Conservation (phyloP, 2,888 invertebrate genomes). For the Caenorhabditis sp. region DNA sequence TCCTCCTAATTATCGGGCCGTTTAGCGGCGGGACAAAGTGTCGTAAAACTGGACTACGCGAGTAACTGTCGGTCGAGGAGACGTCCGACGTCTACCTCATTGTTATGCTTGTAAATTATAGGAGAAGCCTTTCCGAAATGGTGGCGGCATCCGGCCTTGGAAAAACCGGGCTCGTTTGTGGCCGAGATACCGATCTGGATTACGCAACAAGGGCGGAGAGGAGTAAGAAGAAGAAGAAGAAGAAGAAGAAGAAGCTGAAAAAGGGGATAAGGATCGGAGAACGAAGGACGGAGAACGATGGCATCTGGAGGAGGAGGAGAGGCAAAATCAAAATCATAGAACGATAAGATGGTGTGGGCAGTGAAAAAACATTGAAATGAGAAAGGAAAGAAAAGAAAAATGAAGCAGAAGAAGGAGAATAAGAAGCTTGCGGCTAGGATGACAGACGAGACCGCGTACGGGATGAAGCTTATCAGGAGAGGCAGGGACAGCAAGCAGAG, state of each 20-base stretch:
- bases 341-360: not conserved
- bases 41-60: slow-evolving; percentile 30
- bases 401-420: slow-evolving; percentile 1
- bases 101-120: slow-evolving; percentile 48
- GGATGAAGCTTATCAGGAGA: slow-evolving; percentile 21
- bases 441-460: slow-evolving; percentile 19
- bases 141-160: slow-evolving; percentile 10
- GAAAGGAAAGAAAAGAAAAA: not conserved
- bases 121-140: not conserved
- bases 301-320: not conserved
- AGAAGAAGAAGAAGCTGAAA: slow-evolving; percentile 8
- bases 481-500: too few relatives aligned
- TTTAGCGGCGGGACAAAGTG: slow-evolving; percentile 17
- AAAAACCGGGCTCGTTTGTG: slow-evolving; percentile 27
- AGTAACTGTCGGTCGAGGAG: slow-evolving; percentile 5
- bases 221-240: not conserved
- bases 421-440: not conserved
- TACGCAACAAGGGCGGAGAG: slow-evolving; percentile 31
- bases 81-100: slow-evolving; percentile 5
- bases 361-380: slow-evolving; percentile 16
- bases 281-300: slow-evolving; percentile 26
- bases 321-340: not conserved
- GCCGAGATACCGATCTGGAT: slow-evolving; percentile 30
- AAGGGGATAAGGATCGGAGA: slow-evolving; percentile 7
- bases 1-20: slow-evolving; percentile 23